These are phyloP conservation scores for Brienomyrus brachyistius DNA, from an alignment of 2,113 vertebrate species.

Conservation along the genomic window DNA sequence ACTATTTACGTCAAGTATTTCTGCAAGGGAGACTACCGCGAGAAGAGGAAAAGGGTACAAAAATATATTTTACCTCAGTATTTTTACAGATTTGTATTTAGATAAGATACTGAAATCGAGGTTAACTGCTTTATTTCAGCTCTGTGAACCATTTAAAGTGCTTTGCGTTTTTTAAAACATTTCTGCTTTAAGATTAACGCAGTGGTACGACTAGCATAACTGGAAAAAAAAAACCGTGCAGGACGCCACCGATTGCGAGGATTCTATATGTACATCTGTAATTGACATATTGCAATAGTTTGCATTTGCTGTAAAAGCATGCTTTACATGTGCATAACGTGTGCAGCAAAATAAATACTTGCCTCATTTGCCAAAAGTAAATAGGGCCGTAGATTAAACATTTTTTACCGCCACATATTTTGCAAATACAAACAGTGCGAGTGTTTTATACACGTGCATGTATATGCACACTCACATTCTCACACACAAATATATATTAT, in stretches of 20 bases:
- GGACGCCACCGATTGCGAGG: not conserved
- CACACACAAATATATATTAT: not conserved
- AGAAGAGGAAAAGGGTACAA: not conserved
- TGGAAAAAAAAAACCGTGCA: not conserved
- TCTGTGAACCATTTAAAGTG: constrained; percentile 8
- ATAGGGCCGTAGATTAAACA: not conserved
- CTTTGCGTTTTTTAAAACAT: not conserved
- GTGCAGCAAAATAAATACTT: not conserved
- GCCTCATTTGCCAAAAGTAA: constrained; percentile 1
- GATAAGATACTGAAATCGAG: constrained; percentile 10
- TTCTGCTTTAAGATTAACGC: not conserved
- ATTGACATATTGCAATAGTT: not conserved
- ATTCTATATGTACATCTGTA: not conserved
- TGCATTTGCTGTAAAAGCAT: constrained; percentile 7
- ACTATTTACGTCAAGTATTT: not conserved
- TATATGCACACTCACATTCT: not conserved
- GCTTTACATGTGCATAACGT: not conserved
- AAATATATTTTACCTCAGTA: constrained; percentile 24
- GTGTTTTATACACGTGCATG: not conserved
- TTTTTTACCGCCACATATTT: constrained; percentile 5
- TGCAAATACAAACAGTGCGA: not conserved
- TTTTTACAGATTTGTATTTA: constrained; percentile 29
- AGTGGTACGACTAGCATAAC: not conserved
- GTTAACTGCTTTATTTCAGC: constrained; percentile 18
- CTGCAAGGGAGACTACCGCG: not conserved